Evolutionary conservation across 2,797 vertebrate species (phyloP).

Genomic region (Carduelis carduelis): DNA sequence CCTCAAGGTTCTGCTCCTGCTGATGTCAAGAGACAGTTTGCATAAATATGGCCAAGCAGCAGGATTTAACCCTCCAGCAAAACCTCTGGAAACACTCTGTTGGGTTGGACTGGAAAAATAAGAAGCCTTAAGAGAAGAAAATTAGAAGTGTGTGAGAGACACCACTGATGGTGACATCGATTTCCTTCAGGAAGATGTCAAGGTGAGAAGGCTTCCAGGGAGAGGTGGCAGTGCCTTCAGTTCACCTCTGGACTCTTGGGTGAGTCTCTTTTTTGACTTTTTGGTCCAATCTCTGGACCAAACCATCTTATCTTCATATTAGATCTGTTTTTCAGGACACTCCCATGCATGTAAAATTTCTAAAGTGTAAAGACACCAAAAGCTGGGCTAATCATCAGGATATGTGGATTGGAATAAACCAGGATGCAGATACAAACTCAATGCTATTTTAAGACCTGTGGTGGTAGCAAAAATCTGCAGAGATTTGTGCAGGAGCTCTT

Average conservation of each 20-base stretch:
- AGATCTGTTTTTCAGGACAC: not conserved
- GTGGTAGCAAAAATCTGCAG: not conserved
- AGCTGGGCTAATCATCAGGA: not conserved
- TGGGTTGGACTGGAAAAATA: not conserved
- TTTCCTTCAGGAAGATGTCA: not conserved
- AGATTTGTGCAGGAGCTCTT: not conserved
- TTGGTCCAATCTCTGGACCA: not conserved
- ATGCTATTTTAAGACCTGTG: not conserved
- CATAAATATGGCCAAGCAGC: not conserved
- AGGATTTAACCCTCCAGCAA: not conserved
- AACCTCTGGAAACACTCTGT: not conserved
- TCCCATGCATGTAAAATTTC: not conserved
- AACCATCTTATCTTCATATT: not conserved
- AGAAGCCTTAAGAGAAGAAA: not conserved
- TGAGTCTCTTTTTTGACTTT: not conserved
- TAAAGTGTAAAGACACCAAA: not conserved
- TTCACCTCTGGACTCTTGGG: not conserved
- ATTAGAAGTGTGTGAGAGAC: not conserved
- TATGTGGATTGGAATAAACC: not conserved
- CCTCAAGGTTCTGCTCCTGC: not conserved
- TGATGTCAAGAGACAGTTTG: not conserved
- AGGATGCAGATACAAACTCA: not conserved
- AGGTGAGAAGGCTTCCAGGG: not conserved
- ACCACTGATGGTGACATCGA: accelerated
- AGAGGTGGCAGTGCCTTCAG: not conserved